Base-by-base conservation (phyloP, 2,888 invertebrate genomes). In the Yponomeuta sedellus region DNA sequence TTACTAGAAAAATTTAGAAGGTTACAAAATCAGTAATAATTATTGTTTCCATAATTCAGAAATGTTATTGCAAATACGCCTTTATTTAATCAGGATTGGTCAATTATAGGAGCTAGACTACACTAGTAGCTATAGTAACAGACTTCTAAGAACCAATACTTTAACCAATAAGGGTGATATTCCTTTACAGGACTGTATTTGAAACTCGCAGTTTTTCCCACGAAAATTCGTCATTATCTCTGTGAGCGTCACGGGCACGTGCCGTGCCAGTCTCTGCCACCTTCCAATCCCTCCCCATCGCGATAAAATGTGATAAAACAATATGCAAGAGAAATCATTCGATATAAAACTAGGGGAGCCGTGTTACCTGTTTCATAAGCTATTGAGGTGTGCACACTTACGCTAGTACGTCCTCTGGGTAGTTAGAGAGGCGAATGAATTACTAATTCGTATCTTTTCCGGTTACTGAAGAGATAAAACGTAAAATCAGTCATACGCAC, bases 241-340 rank as follows among this genome's bases (percentile, higher is more conserved):
- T 61, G 58, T 12, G 56, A 25, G 34, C 40, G 62, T 20, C 22
- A 64, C 62, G 25, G 77, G 72, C 77, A 77, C 79, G 77, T 75
- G 78, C 77, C 80, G 90, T 90, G 71, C 87, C 90, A 81, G 88
- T 82, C 79, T 78, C 83, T 79, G 77, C 77, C 76, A 71, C 69
- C 74, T 69, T 70, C 67, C 44, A 72, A 67, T 77, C 82, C 86
- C 84, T 34, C 81, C 79, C 79, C 74, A 72, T 72, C 72, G 70
- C 77, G 71, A 75, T 75, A 66, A 75, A 74, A 75, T 75, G 73
- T 80, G 82, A 83, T 83, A 83, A 83, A 81, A 82, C 79, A 77
- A 83, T 86, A 82, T 77, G 79, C 78, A 78, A 74, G 74, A 72
- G 71, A 70, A 58, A 56, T 69, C 67, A 66, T 67, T 67, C 69